Evolutionary conservation across 2,888 invertebrate genomes (phyloP), one percentile per base, ranked within the genome.

Genomic region (Caenorhabditis sp.): DNA sequence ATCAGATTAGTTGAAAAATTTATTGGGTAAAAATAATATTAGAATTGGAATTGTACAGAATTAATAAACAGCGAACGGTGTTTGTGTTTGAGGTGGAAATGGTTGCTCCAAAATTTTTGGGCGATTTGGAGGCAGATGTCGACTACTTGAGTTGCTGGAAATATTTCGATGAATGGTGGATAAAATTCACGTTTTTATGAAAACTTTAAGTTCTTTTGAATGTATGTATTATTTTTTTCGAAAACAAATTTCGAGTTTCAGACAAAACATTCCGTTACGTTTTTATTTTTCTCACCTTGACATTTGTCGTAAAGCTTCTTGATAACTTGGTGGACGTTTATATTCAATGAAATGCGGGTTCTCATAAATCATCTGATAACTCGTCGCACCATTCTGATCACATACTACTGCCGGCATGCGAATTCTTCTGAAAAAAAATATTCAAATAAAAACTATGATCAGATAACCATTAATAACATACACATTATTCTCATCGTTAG

Each of bases 61-160:
- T 71, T 56, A 72, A 68, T 72, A 72, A 58, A 65, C 64, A 31
- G 61, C 38, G 5, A 63, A 64, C 20, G 66, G 53, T 49, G 54
- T 50, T 26, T 64, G 53, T 49, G 54, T 50, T 26, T 64, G 72
- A 20, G 53, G 64, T 43, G 43, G 5, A 3, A 43, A 3, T 43
- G 43, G 43, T 14, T 43, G 43, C 58, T 68, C 68, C 62, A 72
- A 58, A 54, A 72, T 61, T 43, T 59, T 58, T 23, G 72, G 72
- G 54, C 67, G 72, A 59, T 72, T 72, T 59, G 72, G 72, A 26
- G 72, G 72, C 62, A 72, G 63, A 63, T 72, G 72, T 21, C 71
- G 67, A 57, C 70, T 66, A 49, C 65, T 62, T 14, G 66, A 53
- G 17, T 43, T 43, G 14, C 43, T 43, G 43, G 26, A 54, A 54